Percentiles rank a stretch among this genome's conserved stretches.
These are phyloP conservation scores for Oceanodroma leucorhoa DNA, from an alignment of 2,797 vertebrate genomes.

Conservation along the genomic window DNA sequence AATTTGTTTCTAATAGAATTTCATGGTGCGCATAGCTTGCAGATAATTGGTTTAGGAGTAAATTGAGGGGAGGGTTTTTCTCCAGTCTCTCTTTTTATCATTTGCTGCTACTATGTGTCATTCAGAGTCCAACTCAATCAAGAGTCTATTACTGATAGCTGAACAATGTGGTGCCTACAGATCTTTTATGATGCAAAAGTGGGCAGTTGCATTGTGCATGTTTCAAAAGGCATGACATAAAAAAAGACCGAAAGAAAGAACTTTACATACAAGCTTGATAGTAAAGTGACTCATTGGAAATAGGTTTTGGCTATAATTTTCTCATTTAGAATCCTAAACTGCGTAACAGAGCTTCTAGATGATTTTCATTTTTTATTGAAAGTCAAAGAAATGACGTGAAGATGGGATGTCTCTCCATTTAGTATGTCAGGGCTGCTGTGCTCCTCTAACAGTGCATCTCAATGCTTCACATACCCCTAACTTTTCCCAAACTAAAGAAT, in stretches of 20 bases:
- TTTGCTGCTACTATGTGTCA: conserved; percentile 19
- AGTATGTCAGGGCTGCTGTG: neutral
- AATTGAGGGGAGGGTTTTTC: conserved; percentile 39
- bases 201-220: conserved; percentile 20
- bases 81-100: conserved; percentile 33
- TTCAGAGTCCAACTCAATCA: conserved; percentile 46
- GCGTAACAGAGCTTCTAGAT: neutral
- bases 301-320: neutral
- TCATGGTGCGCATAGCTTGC: conserved; percentile 14
- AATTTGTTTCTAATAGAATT: conserved; percentile 33
- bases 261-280: neutral
- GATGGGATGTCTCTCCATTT: neutral
- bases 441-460: neutral
- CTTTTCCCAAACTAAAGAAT: neutral
- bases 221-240: conserved; percentile 43
- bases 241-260: neutral
- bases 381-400: neutral
- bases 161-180: conserved; percentile 56
- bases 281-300: neutral
- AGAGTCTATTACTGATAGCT: conserved; percentile 48
- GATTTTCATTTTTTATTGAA: neutral
- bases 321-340: neutral
- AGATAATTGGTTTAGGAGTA: conserved; percentile 39
- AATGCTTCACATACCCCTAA: neutral
- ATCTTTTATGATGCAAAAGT: conserved; percentile 56